These are phyloP conservation scores for Notamacropus eugenii DNA, from an alignment of 2,797 vertebrate genomes.

Conservation along the genomic window DNA sequence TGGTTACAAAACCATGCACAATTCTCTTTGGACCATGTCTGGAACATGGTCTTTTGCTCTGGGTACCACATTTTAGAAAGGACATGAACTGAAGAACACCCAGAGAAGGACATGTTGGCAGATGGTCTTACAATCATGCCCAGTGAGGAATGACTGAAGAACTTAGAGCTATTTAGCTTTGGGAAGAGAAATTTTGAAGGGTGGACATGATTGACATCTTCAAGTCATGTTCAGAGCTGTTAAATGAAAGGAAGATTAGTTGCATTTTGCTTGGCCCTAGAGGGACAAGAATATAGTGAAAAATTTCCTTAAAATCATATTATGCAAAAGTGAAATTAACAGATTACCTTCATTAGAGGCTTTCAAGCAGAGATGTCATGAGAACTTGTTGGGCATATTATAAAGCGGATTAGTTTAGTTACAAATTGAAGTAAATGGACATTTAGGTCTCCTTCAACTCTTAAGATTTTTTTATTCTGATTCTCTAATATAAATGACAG, in stretches of 20 bases:
- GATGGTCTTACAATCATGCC: not conserved
- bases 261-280: not conserved
- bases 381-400: too few relatives aligned
- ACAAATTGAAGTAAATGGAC: not conserved
- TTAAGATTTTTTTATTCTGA: not conserved
- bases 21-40: not conserved
- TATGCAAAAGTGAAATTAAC: not conserved
- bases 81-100: not conserved
- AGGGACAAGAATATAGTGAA: not conserved
- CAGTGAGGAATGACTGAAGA: not conserved
- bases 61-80: not conserved
- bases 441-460: not conserved
- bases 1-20: too few relatives aligned
- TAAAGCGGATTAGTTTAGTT: not conserved
- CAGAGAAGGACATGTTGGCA: not conserved
- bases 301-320: not conserved
- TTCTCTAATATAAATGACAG: not conserved
- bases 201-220: too few relatives aligned
- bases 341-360: not conserved
- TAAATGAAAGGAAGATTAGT: not conserved
- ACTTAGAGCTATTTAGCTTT: too few relatives aligned
- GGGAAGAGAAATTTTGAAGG: too few relatives aligned
- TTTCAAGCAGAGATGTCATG: not conserved
- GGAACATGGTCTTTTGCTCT: not conserved
- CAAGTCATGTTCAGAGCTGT: too few relatives aligned